Evolutionary conservation across 2,888 invertebrate genomes (phyloP).

Genomic region (Polyommatus icarus): DNA sequence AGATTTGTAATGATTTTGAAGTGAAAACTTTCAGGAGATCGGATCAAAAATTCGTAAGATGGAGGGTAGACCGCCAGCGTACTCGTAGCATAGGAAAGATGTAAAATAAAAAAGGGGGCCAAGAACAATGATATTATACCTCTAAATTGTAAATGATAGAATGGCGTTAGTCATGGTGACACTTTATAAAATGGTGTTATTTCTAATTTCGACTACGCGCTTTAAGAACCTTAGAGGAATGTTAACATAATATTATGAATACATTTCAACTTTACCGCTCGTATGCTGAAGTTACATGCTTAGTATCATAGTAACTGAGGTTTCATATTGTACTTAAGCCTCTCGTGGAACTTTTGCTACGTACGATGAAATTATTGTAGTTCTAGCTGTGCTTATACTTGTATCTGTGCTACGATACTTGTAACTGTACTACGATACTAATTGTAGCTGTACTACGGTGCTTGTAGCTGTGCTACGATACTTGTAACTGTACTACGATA

Average conservation of each 20-base stretch:
- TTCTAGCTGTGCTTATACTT: not conserved
- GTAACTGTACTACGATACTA: not conserved
- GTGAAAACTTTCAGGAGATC: no score
- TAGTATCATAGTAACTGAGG: constrained; percentile 35
- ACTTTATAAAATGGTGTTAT: not conserved
- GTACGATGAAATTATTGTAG: not conserved
- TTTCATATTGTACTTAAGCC: constrained; percentile 35
- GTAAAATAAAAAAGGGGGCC: no score
- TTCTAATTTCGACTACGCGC: not conserved
- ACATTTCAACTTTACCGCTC: not conserved
- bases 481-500: no score
- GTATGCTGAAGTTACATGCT: constrained; percentile 15
- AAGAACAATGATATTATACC: no score
- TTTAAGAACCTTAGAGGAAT: not conserved
- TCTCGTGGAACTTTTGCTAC: not conserved
- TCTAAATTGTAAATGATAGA: no score
- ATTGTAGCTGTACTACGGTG: no score
- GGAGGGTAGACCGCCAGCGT: no score
- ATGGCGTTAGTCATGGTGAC: no score
- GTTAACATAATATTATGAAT: not conserved
- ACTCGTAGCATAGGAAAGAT: no score
- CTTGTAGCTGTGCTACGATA: no score
- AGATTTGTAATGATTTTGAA: no score
- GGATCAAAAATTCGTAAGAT: no score
- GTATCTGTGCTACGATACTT: not conserved